phyloP scores from a whole-genome alignment of 2,797 vertebrate genomes.

The Molossus alvarezi region DNA sequence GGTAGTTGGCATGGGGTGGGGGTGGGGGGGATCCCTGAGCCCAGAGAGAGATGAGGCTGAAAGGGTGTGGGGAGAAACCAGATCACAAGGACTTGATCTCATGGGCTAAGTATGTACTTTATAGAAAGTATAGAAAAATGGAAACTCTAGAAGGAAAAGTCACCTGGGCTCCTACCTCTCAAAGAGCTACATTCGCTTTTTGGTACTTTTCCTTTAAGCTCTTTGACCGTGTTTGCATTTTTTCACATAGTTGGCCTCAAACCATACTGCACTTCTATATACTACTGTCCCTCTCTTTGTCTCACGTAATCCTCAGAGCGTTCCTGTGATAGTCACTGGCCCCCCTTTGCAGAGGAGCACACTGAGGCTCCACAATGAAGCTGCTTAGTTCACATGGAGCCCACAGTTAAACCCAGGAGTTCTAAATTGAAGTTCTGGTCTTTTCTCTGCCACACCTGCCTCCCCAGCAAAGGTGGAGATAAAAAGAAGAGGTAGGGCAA shows the following conservation, averaged over 20 bases:
- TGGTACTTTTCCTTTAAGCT: not conserved
- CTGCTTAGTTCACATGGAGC: not conserved
- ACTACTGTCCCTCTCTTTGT: not conserved
- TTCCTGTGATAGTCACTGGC: not conserved
- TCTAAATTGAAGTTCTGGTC: not conserved
- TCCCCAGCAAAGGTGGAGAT: not conserved
- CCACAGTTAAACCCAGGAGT: not conserved
- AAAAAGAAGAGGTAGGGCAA: not conserved
- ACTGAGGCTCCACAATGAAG: not conserved
- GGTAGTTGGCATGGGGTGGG: not conserved
- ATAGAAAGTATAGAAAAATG: constrained; percentile 9
- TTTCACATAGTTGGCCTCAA: not conserved
- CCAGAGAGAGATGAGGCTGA: not conserved
- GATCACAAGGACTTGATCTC: not conserved
- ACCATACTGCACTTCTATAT: not conserved
- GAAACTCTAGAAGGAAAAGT: constrained; percentile 1
- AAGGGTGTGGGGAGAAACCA: not conserved
- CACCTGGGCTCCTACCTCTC: not conserved
- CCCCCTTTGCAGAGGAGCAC: not conserved
- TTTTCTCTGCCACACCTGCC: not conserved
- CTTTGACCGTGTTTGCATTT: not conserved
- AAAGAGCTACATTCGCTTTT: not conserved
- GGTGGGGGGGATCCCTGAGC: not conserved
- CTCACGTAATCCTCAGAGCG: not conserved
- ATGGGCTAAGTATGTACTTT: not conserved